phyloP scores from a whole-genome alignment of 2,888 invertebrate species.

The Bibio marci region DNA sequence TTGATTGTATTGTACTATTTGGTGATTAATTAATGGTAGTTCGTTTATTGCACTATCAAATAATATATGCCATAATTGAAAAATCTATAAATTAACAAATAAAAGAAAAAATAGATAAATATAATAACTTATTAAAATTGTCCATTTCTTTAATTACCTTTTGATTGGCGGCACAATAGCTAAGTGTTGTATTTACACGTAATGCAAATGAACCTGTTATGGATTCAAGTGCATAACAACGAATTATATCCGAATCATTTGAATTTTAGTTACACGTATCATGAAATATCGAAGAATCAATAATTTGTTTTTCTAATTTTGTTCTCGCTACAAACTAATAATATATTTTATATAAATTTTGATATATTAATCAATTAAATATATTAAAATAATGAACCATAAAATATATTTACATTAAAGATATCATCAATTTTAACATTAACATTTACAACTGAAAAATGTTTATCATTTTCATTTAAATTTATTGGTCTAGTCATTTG shows the following conservation, averaged over 20 bases:
- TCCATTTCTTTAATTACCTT: conserved; percentile 37
- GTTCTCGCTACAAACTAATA: conserved; percentile 48
- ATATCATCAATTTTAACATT: conserved; percentile 22
- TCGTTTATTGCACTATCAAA: conserved; percentile 25
- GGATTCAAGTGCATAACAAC: conserved; percentile 65
- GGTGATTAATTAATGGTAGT: conserved; percentile 37
- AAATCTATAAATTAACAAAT: conserved; percentile 31
- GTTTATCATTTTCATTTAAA: conserved; percentile 26
- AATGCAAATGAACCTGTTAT: conserved; percentile 52
- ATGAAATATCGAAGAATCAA: conserved; percentile 53
- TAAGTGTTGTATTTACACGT: conserved; percentile 68
- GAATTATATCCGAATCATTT: conserved; percentile 56
- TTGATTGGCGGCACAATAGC: conserved; percentile 65
- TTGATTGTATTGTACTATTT: conserved; percentile 49
- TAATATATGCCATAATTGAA: conserved; percentile 41
- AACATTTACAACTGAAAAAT: conserved; percentile 26
- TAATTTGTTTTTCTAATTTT: conserved; percentile 43
- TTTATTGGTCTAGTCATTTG: conserved; percentile 46
- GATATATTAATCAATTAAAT: not conserved
- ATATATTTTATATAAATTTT: conserved; percentile 1
- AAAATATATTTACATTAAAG: conserved; percentile 20
- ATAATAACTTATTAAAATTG: too few relatives aligned
- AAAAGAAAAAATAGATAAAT: too few relatives aligned
- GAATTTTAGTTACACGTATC: conserved; percentile 34
- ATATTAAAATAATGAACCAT: too few relatives aligned